Evolutionary conservation across 1,140 invertebrate genomes (phyloP).

Genomic region (Streblospio benedicti): DNA sequence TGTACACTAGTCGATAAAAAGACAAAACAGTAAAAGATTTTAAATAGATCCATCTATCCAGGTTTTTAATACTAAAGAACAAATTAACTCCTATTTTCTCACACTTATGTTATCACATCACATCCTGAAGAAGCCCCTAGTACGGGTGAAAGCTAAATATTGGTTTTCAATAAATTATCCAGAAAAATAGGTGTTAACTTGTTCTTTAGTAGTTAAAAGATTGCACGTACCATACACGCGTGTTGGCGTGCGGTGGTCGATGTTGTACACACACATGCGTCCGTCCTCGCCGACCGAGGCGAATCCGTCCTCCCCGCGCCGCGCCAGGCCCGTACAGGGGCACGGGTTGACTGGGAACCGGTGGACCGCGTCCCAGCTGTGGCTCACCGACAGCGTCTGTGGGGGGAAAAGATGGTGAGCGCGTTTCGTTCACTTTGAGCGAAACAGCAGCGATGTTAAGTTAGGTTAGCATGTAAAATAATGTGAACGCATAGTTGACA

Average conservation of each 20-base stretch:
- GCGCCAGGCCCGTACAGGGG: constrained; percentile 14
- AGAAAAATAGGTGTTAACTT: too few relatives aligned
- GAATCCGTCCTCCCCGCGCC: constrained; percentile 33
- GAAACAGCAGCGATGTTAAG: too few relatives aligned
- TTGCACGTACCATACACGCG: constrained; percentile 53
- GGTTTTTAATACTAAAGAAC: background rate
- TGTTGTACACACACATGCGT: constrained; percentile 60
- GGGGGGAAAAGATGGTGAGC: too few relatives aligned
- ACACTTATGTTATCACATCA: background rate
- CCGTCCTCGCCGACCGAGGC: constrained; percentile 74
- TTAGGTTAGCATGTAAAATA: too few relatives aligned
- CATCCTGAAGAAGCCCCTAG: too few relatives aligned
- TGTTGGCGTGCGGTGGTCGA: constrained; percentile 54
- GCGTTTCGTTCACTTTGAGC: too few relatives aligned
- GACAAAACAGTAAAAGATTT: background rate
- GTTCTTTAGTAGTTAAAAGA: too few relatives aligned
- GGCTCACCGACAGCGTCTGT: background rate
- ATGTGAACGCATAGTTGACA: too few relatives aligned
- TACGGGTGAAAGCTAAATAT: too few relatives aligned
- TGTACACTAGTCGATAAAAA: too few relatives aligned
- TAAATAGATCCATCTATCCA: background rate
- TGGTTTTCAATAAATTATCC: too few relatives aligned
- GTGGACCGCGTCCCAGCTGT: background rate
- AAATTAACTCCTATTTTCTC: background rate
- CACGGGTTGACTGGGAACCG: background rate